Evolutionary conservation across 1,140 invertebrate genomes (phyloP).

Genomic region (Copidosoma floridanum): DNA sequence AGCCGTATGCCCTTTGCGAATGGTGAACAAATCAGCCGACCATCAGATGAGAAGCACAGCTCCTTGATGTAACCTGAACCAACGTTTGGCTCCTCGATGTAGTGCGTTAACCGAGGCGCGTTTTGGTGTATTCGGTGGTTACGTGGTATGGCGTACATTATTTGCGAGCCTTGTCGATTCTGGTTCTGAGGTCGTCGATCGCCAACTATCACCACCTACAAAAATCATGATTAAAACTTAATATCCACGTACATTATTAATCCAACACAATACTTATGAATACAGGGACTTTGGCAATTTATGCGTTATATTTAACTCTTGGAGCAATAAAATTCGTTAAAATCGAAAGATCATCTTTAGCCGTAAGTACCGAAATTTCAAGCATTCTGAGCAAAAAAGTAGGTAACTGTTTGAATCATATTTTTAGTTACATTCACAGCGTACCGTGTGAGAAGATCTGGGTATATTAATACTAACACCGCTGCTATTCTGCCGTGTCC

Average conservation of each 20-base stretch:
- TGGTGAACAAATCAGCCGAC: constrained; percentile 84
- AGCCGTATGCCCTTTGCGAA: constrained; percentile 82
- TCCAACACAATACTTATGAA: too few species aligned
- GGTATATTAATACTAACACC: constrained; percentile 41
- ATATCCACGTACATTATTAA: too few species aligned
- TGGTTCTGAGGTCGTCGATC: constrained; percentile 42
- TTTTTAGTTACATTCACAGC: too few species aligned
- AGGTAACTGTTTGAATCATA: too few species aligned
- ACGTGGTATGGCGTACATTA: constrained; percentile 48
- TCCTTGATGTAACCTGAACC: constrained; percentile 87
- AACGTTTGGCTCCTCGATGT: constrained; percentile 82
- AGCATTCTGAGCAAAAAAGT: too few species aligned
- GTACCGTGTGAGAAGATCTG: constrained; percentile 43
- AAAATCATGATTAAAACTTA: too few species aligned
- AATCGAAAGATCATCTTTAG: too few species aligned
- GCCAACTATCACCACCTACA: constrained; percentile 48
- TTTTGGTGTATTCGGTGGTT: constrained; percentile 70
- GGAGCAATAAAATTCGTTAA: too few species aligned
- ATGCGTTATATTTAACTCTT: too few species aligned
- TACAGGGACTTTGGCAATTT: too few species aligned
- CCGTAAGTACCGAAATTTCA: too few species aligned
- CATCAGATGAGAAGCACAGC: constrained; percentile 85
- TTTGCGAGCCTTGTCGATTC: constrained; percentile 42
- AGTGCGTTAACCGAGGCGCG: constrained; percentile 76
- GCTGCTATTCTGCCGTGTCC: constrained; percentile 28